Base-by-base conservation (phyloP, 1,140 invertebrate species). In the Acromyrmex heyeri region DNA sequence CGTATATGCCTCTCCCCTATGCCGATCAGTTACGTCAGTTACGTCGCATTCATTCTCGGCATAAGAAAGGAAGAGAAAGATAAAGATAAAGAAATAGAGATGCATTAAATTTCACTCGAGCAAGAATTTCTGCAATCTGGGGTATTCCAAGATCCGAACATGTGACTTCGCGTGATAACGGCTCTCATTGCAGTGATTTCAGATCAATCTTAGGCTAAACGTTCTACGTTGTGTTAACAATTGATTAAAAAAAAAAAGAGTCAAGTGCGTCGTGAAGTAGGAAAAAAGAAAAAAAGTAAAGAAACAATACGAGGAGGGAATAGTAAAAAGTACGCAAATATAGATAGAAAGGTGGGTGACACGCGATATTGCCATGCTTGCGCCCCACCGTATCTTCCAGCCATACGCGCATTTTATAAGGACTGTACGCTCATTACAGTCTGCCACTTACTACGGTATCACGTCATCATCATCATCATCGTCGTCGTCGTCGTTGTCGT, bases 401-500 rank as follows among this genome's bases (percentile, higher is more conserved):
- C 30, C 18, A 18, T 83, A 73, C 18, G 21, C 62, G 7, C 76
- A 86, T 70, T 89, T 91, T 59, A 87, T 91, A 86, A 91, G 48
- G 70, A 81, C 70, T 65, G 70, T 57, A 59, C 85, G 50, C 50
- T 69, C 18, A 50, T 64, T 87, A 7, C 76, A 83, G 57, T 53
- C 64, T 4, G 57, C 16, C 57, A 91, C 87, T 88, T 91, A 86
- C 21, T 14, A 69, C 81, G 64, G 55, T 27, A 38, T 78, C 69
- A 7, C 72, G 18, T 34, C 5, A 34, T 89, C 30, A n/a, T 64
- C 57, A 4, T 78, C 57, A 2, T 14, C 21, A 21, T 21, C 21
- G 21, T n/a, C 24, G 24, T 24, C 24, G 24, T 24, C 24, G 1
- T 24, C 14, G n/a, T 18, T 24, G 48, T 38, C 38, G 14, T 48